Conservation (phyloP, 1,140 invertebrate genomes). For the Pinna nobilis region DNA sequence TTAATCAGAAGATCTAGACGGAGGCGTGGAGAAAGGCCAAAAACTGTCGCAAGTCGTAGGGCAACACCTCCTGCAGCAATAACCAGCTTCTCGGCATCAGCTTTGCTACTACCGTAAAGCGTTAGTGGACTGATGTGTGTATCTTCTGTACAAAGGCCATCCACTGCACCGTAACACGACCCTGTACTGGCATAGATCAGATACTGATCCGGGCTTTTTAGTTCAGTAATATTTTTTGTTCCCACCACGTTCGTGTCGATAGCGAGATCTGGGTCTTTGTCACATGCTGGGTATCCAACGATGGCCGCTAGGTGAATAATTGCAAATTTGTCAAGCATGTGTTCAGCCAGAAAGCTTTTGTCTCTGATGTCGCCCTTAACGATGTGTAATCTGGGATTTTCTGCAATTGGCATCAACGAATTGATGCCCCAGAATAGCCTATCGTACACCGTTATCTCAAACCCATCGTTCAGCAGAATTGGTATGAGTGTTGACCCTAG, state of each 20-base stretch:
- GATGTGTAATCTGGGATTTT: constrained; percentile 54
- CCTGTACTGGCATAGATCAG: constrained; percentile 67
- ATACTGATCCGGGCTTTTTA: constrained; percentile 54
- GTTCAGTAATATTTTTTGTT: constrained; percentile 56
- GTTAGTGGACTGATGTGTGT: constrained; percentile 64
- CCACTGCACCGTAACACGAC: constrained; percentile 66
- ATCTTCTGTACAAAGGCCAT: constrained; percentile 63
- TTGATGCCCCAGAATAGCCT: constrained; percentile 61
- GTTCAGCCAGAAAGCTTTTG: constrained; percentile 44
- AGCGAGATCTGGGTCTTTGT: constrained; percentile 60
- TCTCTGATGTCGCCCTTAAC: constrained; percentile 60
- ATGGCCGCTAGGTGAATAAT: constrained; percentile 67
- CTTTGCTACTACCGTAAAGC: constrained; percentile 64
- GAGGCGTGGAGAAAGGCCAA: constrained; percentile 64
- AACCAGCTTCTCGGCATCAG: constrained; percentile 60
- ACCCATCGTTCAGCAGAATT: constrained; percentile 60
- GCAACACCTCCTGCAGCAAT: constrained; percentile 56
- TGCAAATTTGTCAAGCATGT: constrained; percentile 52
- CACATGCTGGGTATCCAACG: constrained; percentile 69
- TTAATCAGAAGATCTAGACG: constrained; percentile 66
- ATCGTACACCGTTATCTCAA: constrained; percentile 66
- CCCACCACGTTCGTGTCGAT: constrained; percentile 58
- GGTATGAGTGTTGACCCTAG: constrained; percentile 64
- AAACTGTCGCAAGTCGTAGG: constrained; percentile 65
- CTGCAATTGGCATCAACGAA: constrained; percentile 50